Evolutionary conservation across 2,113 vertebrate genomes (phyloP).

Genomic region (Lophura nycthemera): DNA sequence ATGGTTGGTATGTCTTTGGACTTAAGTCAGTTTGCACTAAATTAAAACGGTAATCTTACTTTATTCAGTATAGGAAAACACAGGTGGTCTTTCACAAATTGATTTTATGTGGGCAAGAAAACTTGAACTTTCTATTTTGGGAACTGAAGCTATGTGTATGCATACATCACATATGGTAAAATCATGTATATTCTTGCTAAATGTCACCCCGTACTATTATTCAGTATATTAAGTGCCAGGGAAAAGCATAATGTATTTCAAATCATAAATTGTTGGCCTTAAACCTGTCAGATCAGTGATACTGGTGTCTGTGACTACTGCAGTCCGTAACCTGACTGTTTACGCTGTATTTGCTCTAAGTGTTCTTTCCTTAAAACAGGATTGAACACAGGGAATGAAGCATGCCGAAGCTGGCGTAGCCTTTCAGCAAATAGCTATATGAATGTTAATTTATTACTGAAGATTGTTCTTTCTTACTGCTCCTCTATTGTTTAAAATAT

Average conservation of each 20-base stretch:
- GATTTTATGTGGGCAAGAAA: constrained; percentile 52
- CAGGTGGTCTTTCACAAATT: constrained; percentile 47
- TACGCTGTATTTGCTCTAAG: constrained; percentile 30
- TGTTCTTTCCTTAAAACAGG: not conserved
- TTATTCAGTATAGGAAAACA: constrained; percentile 56
- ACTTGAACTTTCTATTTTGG: constrained; percentile 52
- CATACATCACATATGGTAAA: not conserved
- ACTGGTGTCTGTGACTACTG: constrained; percentile 31
- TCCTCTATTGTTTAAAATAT: constrained; percentile 4
- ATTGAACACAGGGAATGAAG: constrained; percentile 13
- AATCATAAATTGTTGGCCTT: constrained; percentile 65
- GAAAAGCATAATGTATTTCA: constrained; percentile 34
- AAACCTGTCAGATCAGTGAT: constrained; percentile 48
- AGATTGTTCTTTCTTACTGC: constrained; percentile 4
- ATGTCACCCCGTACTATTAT: constrained; percentile 48
- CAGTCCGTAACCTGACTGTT: not conserved
- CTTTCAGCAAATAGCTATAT: not conserved
- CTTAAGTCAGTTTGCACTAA: constrained; percentile 62
- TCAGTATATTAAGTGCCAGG: constrained; percentile 71
- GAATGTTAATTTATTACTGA: constrained; percentile 30
- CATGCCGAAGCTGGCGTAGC: not conserved
- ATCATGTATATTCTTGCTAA: constrained; percentile 8
- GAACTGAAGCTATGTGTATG: constrained; percentile 29
- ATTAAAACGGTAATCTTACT: constrained; percentile 35
- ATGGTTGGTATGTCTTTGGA: not conserved